A percentile compares a stretch with the other conserved stretches of the same genome.
phyloP scores from a whole-genome alignment of 2,113 vertebrate species.

The Clarias magur region DNA sequence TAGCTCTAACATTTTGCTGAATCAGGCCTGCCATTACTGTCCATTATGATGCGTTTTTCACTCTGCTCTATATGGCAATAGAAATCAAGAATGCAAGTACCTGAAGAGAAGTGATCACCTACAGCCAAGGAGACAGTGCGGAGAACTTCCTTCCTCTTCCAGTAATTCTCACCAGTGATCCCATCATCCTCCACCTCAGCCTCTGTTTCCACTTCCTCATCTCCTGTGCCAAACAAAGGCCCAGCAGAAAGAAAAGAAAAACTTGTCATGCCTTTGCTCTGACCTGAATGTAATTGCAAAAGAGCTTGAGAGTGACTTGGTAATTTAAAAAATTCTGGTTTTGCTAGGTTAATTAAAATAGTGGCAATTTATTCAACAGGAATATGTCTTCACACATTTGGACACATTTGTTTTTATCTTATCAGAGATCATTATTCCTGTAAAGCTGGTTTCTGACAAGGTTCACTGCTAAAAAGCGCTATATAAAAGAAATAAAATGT shows the following conservation, averaged over 20 bases:
- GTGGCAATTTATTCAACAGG: background rate
- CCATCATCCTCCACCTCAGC: slow-evolving; percentile 48
- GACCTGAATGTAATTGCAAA: background rate
- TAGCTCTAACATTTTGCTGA: slow-evolving; percentile 62
- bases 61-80: background rate
- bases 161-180: slow-evolving; percentile 62
- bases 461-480: too few species aligned
- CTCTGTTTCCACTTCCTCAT: slow-evolving; percentile 62
- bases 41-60: slow-evolving; percentile 62
- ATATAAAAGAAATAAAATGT: too few species aligned
- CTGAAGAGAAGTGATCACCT: slow-evolving; percentile 77
- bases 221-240: slow-evolving; percentile 54
- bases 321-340: background rate
- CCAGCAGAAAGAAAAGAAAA: slow-evolving; percentile 10
- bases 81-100: slow-evolving; percentile 60
- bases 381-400: background rate
- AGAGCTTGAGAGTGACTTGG: background rate
- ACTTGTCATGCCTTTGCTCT: background rate
- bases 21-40: slow-evolving; percentile 63
- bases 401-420: background rate
- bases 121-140: slow-evolving; percentile 65
- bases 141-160: slow-evolving; percentile 72
- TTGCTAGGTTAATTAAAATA: background rate
- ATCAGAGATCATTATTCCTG: background rate
- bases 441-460: too few species aligned